These are phyloP conservation scores for Myripristis jacobus DNA, from an alignment of 2,797 vertebrate genomes.

Conservation along the genomic window DNA sequence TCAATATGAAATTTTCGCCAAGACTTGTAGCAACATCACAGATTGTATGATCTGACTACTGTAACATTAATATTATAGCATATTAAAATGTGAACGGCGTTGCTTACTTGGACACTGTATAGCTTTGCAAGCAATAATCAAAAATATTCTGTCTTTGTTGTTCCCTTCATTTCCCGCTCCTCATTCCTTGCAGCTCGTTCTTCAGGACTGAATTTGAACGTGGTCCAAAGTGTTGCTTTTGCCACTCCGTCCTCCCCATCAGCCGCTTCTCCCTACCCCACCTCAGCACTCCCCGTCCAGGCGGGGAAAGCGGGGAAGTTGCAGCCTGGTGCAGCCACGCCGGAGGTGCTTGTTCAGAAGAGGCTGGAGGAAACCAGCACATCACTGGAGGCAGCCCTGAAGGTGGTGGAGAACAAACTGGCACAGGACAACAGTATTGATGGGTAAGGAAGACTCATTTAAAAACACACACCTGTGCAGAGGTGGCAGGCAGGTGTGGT, in stretches of 20 bases:
- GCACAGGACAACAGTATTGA: conserved; percentile 76
- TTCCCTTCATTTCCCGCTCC: too few species aligned
- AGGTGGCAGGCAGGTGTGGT: too few species aligned
- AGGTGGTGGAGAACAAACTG: conserved; percentile 88
- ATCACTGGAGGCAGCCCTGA: conserved; percentile 86
- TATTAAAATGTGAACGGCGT: too few species aligned
- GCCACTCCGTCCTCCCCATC: conserved; percentile 39
- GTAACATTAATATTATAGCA: too few species aligned
- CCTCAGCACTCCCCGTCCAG: background rate
- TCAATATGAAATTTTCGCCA: too few species aligned
- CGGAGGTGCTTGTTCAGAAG: conserved; percentile 79
- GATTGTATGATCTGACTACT: too few species aligned
- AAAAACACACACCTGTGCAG: background rate
- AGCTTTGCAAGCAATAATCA: background rate
- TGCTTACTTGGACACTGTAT: too few species aligned
- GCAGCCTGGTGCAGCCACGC: conserved; percentile 22
- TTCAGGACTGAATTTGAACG: conserved; percentile 51
- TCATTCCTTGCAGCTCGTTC: conserved; percentile 20
- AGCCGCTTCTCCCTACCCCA: conserved; percentile 1
- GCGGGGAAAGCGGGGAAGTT: conserved; percentile 19
- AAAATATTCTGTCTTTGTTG: background rate
- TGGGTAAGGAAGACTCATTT: conserved; percentile 76
- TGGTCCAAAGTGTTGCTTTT: conserved; percentile 68
- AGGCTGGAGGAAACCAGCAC: conserved; percentile 90
- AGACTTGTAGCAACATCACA: too few species aligned